These are phyloP conservation scores for Chloromyia formosa DNA, from an alignment of 2,888 invertebrate genomes.

Conservation along the genomic window DNA sequence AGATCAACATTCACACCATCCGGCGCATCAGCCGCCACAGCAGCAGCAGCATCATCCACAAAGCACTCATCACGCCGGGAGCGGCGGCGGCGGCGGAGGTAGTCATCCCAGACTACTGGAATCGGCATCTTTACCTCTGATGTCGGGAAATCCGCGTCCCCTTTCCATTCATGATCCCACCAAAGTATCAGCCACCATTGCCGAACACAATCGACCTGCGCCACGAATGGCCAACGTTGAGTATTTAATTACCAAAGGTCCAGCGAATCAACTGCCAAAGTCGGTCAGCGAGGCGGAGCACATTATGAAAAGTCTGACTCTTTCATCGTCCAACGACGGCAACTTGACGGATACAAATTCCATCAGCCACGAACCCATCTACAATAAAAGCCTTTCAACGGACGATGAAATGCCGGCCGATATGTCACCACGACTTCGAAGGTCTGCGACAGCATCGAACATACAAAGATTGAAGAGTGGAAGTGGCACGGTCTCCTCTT, in stretches of 20 bases:
- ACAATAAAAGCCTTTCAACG: conserved; percentile 50
- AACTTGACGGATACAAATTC: conserved; percentile 64
- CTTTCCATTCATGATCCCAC: conserved; percentile 52
- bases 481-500: conserved; percentile 61
- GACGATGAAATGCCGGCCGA: conserved; percentile 47
- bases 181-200: conserved; percentile 53
- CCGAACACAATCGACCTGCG: conserved; percentile 61
- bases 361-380: conserved; percentile 63
- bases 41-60: conserved; percentile 58
- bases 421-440: conserved; percentile 49
- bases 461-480: conserved; percentile 56
- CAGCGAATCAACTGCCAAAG: conserved; percentile 52
- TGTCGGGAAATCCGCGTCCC: conserved; percentile 49
- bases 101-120: conserved; percentile 61
- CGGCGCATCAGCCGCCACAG: conserved; percentile 53
- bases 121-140: conserved; percentile 59
- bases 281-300: conserved; percentile 50
- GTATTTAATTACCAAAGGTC: conserved; percentile 61
- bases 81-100: conserved; percentile 52
- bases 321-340: conserved; percentile 46
- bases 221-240: conserved; percentile 65
- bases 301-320: conserved; percentile 48
- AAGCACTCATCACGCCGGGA: conserved; percentile 58
- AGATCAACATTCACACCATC: conserved; percentile 62
- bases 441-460: conserved; percentile 52